phyloP scores from a whole-genome alignment of 2,113 vertebrate species.

The Rhynchopsitta pachyrhyncha region DNA sequence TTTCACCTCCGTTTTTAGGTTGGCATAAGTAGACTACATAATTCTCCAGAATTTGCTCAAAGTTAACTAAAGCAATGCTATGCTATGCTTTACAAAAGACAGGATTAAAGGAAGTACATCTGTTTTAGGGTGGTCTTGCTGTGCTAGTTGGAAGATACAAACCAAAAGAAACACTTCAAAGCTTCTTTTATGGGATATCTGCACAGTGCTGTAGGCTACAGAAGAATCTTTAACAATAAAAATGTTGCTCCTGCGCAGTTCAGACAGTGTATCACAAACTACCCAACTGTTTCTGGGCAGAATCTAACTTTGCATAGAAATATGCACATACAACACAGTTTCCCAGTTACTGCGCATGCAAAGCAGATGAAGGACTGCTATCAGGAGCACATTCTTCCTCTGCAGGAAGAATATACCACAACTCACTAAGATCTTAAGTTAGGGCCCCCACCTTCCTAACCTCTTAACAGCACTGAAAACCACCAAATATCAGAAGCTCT shows the following conservation, averaged over 20 bases:
- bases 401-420: not conserved
- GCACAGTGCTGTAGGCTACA: not conserved
- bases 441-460: not conserved
- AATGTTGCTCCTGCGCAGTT: not conserved
- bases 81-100: not conserved
- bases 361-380: not conserved
- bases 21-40: not conserved
- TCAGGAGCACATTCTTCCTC: not conserved
- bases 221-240: not conserved
- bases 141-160: not conserved
- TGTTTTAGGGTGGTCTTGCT: not conserved
- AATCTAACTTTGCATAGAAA: not conserved
- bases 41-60: not conserved
- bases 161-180: not conserved
- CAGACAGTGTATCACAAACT: not conserved
- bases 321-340: rapidly evolving
- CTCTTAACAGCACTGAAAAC: not conserved
- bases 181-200: not conserved
- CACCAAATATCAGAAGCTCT: not conserved
- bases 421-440: not conserved
- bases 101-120: not conserved
- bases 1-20: not conserved
- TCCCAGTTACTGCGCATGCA: not conserved
- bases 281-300: not conserved
- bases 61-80: not conserved